Conservation (phyloP, 2,797 vertebrate species). For the Pempheris klunzingeri region DNA sequence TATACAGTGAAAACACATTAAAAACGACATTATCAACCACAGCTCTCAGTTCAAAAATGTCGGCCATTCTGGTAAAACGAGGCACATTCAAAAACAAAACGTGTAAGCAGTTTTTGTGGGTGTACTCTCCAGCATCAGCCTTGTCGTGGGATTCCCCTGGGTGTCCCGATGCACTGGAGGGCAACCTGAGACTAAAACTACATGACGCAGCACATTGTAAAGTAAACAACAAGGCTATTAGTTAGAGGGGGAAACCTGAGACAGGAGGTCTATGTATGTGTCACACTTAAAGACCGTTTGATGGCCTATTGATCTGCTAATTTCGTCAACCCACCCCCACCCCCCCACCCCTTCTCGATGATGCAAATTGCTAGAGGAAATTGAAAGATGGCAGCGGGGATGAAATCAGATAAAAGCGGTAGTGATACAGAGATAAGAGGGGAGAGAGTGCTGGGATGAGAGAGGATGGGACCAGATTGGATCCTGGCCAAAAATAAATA, state of each 20-base stretch:
- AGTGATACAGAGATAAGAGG: conserved; percentile 63
- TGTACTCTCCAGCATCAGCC: conserved; percentile 3
- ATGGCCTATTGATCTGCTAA: conserved; percentile 90
- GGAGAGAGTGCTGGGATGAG: conserved; percentile 33
- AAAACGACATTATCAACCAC: too few relatives aligned
- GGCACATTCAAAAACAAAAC: not conserved
- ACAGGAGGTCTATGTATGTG: conserved; percentile 70
- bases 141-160: conserved; percentile 35
- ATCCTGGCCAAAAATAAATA: conserved; percentile 43
- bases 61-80: conserved; percentile 8
- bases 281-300: conserved; percentile 85
- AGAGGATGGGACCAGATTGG: conserved; percentile 38
- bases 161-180: conserved; percentile 35
- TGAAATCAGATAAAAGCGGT: conserved; percentile 75
- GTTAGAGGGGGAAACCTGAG: conserved; percentile 89
- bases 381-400: conserved; percentile 82
- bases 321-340: conserved; percentile 84
- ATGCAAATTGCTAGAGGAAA: conserved; percentile 87
- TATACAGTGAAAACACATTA: not conserved
- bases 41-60: not conserved
- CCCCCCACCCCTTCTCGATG: conserved; percentile 47
- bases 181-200: conserved; percentile 68
- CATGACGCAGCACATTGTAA: conserved; percentile 87
- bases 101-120: not conserved
- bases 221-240: conserved; percentile 91